These are phyloP conservation scores for Coendou prehensilis DNA, from an alignment of 2,797 vertebrate genomes.

Conservation along the genomic window DNA sequence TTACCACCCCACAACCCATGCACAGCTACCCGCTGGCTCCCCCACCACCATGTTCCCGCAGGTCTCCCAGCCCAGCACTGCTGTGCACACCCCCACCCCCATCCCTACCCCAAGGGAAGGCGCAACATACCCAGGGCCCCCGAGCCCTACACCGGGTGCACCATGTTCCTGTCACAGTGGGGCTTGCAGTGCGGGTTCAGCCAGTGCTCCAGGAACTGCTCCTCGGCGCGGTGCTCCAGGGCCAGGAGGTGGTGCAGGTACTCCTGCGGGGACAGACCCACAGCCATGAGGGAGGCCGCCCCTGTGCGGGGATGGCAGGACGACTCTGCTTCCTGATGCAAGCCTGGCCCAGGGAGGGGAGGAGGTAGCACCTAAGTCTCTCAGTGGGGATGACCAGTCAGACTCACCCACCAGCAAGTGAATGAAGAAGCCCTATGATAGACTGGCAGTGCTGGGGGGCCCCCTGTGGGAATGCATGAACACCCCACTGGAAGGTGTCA, in stretches of 20 bases:
- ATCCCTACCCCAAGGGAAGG: neutral
- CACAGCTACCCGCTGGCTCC: neutral
- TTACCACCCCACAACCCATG: neutral
- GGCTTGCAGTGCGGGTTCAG: constrained; percentile 95
- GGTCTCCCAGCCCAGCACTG: neutral
- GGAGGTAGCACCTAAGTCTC: neutral
- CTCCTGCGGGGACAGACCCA: constrained; percentile 88
- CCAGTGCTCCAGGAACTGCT: constrained; percentile 95
- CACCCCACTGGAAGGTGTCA: rapidly evolving
- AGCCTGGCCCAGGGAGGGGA: neutral
- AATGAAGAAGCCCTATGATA: neutral
- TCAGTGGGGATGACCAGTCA: neutral
- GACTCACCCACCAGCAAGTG: rapidly evolving
- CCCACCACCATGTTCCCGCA: rapidly evolving
- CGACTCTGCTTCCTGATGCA: neutral
- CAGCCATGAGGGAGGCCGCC: neutral
- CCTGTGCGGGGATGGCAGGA: rapidly evolving
- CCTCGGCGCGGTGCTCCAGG: constrained; percentile 94
- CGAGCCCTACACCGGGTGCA: constrained; percentile 91
- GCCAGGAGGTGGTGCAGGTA: constrained; percentile 93
- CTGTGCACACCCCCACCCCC: rapidly evolving
- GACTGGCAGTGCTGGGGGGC: neutral
- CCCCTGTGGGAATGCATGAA: rapidly evolving
- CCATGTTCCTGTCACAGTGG: constrained; percentile 94
- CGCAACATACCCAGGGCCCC: constrained; percentile 62